These are phyloP conservation scores for Oophaga pumilio DNA, from an alignment of 2,113 vertebrate genomes.

Conservation along the genomic window DNA sequence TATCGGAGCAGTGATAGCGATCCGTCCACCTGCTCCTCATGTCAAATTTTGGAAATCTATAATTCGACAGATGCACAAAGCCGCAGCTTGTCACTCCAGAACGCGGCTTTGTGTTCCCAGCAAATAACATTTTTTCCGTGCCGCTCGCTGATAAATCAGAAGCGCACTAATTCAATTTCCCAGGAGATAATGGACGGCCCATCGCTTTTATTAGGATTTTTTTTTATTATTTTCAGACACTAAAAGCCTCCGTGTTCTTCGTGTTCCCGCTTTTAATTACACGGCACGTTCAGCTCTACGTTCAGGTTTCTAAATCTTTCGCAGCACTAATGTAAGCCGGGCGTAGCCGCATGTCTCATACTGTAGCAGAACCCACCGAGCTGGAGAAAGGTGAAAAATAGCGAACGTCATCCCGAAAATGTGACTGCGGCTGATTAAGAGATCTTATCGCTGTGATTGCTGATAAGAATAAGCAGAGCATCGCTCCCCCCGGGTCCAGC, in stretches of 20 bases:
- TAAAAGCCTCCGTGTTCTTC: background rate
- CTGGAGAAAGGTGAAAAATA: background rate
- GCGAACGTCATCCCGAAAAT: background rate
- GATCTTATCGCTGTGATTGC: conserved; percentile 25
- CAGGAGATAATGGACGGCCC: background rate
- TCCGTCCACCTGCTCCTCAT: background rate
- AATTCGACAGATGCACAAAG: background rate
- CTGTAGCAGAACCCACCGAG: background rate
- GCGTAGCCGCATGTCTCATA: background rate
- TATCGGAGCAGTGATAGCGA: background rate
- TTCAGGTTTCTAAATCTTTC: conserved; percentile 36
- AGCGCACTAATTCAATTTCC: conserved; percentile 16
- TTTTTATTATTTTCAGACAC: background rate
- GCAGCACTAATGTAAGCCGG: conserved; percentile 3
- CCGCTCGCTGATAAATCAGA: conserved; percentile 6
- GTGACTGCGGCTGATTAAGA: conserved; percentile 34
- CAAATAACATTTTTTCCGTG: background rate
- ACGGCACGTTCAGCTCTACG: background rate
- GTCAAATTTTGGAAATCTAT: background rate
- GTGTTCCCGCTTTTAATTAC: conserved; percentile 6
- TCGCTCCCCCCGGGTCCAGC: background rate
- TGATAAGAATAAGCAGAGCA: conserved; percentile 23
- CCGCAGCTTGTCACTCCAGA: background rate
- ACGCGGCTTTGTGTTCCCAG: background rate
- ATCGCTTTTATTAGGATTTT: conserved; percentile 13